Conservation (phyloP, 2,113 vertebrate genomes). For the Lasiurus borealis region DNA sequence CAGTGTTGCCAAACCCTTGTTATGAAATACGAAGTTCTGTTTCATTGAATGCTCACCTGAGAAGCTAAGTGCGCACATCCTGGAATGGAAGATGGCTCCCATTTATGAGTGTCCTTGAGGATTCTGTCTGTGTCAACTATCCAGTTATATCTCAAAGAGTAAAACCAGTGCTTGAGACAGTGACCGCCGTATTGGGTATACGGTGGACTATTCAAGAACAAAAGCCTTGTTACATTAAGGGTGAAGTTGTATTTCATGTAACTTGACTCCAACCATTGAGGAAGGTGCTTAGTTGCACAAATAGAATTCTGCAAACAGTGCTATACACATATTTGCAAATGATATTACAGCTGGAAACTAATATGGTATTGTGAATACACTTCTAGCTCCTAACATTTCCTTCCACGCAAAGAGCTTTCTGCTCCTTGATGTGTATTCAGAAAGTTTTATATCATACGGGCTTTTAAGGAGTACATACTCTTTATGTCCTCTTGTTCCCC, state of each 20-base stretch:
- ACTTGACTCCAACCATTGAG: not conserved
- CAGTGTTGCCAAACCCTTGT: not conserved
- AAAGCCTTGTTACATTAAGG: not conserved
- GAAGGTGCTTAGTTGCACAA: not conserved
- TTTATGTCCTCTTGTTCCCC: not conserved
- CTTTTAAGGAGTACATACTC: not conserved
- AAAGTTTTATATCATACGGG: not conserved
- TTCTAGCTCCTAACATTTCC: not conserved
- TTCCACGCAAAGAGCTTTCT: not conserved
- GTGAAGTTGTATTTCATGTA: not conserved
- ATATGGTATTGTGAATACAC: not conserved
- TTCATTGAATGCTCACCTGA: not conserved
- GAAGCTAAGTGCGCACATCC: not conserved
- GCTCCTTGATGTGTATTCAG: not conserved
- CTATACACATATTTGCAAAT: not conserved
- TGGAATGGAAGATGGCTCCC: not conserved
- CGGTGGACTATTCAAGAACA: not conserved
- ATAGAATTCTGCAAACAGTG: not conserved
- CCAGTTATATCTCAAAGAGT: not conserved
- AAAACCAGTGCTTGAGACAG: not conserved
- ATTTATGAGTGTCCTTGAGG: not conserved
- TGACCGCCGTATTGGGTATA: not conserved
- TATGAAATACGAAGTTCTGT: not conserved
- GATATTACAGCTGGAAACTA: not conserved
- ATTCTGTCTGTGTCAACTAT: not conserved